Evolutionary conservation across 2,797 vertebrate genomes (phyloP).

Genomic region (Alectoris magna): DNA sequence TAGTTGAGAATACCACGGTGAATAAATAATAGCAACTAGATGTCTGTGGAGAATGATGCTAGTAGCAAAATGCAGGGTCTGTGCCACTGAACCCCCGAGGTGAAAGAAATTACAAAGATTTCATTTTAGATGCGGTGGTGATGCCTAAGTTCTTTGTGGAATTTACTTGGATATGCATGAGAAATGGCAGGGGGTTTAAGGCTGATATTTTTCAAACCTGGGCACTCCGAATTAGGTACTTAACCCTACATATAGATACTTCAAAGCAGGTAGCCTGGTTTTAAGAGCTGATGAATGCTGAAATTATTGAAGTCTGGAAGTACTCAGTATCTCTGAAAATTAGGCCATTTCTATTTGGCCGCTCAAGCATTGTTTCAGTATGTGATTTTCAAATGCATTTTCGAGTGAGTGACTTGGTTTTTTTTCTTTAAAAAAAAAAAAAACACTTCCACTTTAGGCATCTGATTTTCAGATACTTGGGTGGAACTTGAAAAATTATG

Average conservation of each 20-base stretch:
- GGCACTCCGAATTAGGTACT: background rate
- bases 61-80: background rate
- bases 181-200: background rate
- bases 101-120: slow-evolving; percentile 32
- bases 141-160: background rate
- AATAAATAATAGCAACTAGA: slow-evolving; percentile 57
- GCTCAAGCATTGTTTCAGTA: background rate
- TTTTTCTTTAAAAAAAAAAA: background rate
- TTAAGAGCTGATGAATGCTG: background rate
- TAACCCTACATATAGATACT: background rate
- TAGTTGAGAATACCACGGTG: slow-evolving; percentile 35
- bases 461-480: background rate
- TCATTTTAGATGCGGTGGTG: background rate
- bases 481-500: background rate
- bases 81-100: background rate
- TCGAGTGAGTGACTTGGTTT: background rate
- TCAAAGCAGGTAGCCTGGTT: background rate
- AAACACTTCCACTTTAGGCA: background rate
- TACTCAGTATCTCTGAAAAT: background rate
- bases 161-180: background rate
- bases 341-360: background rate
- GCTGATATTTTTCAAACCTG: slow-evolving; percentile 11
- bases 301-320: background rate
- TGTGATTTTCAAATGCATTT: background rate
- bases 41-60: background rate